Conservation (phyloP, 92 coral and sea anemone species). For the Siderastrea siderea region DNA sequence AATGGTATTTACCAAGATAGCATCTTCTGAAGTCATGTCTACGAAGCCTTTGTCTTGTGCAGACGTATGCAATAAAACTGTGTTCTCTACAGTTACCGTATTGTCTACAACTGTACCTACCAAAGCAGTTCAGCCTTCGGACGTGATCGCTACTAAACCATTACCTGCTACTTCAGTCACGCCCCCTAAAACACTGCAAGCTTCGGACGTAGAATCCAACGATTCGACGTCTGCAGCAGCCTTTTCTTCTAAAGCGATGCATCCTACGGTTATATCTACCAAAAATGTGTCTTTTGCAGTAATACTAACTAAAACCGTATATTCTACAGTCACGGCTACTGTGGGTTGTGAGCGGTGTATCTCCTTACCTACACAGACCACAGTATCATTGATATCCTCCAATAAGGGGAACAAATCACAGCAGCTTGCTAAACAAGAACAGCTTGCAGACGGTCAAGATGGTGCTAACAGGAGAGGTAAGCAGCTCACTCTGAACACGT, state of each 20-base stretch:
- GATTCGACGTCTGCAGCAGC: background rate
- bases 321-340: background rate
- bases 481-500: background rate
- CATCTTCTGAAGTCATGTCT: no score
- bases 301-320: background rate
- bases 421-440: background rate
- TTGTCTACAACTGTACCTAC: background rate
- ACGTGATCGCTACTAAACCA: no score
- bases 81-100: no score
- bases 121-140: background rate
- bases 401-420: background rate
- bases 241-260: background rate
- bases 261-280: background rate
- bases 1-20: no score
- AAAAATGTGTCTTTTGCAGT: background rate
- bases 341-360: background rate
- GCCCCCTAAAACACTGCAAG: no score
- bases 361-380: background rate
- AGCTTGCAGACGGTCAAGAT: background rate
- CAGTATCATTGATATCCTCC: background rate
- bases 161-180: no score
- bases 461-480: background rate
- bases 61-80: no score
- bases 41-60: no score
- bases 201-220: background rate